Base-by-base conservation (phyloP, 2,888 invertebrate species). In the Tholera decimalis region DNA sequence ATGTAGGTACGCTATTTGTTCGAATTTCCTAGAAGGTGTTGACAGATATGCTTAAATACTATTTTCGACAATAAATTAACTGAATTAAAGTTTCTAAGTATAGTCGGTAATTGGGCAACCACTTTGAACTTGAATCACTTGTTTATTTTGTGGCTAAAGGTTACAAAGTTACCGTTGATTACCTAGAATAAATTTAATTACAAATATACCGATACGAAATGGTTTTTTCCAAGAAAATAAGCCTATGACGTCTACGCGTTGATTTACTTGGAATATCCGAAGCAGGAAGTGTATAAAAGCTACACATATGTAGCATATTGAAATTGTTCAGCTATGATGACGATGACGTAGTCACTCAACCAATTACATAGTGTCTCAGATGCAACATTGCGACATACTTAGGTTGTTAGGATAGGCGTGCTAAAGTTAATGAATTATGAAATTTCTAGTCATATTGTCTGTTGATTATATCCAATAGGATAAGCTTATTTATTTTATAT, bases 241-340 rank as follows among this genome's bases (percentile, higher is more conserved):
- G 22, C 6, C 11, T 24, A 39, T 77, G 64, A 73, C 53, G 56
- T 61, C 1, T 47, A 39, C 11, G 41, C 22, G 44, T 41, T 41
- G 24, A 20, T 44, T 24, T 15, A 58, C 69, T 73, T 74, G 74
- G 59, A 63, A 62, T 56, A 64, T 28, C 18, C 22, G 54, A n/a
- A 69, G 47, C 64, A 71, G 67, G 79, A 78, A 78, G 41, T 28
- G 51, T 54, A 28, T 37, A 46, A 33, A 0, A 33, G 3, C 0
- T 33, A 33, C 13, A 35, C 11, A 35, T 6, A 35, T 35, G 35
- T 35, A n/a, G n/a, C 15, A 22, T 41, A 22, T 28, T 44, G 24
- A 35, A 47, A 11, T 47, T 60, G 30, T 20, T 26, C 15, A 37
- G 30, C 20, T 15, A 33, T 11, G 7, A 26, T 49, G 47, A 39